Evolutionary conservation across 30 jellyfish, hydroid and myxozoan genomes (phyloP).

Genomic region (Pelagia noctiluca): DNA sequence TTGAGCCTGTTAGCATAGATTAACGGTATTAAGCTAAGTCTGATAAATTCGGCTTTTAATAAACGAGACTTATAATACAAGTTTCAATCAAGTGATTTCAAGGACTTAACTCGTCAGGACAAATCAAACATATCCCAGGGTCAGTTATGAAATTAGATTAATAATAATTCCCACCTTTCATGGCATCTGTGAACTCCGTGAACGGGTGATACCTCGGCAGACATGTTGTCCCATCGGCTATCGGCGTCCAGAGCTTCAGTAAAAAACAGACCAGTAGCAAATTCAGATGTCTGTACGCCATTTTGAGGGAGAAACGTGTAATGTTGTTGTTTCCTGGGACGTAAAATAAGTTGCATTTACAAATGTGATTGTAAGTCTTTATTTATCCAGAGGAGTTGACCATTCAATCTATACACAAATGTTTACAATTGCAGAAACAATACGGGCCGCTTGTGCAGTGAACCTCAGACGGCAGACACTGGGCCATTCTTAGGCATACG

Average conservation of each 20-base stretch:
- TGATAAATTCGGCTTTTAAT: neutral
- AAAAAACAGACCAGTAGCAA: neutral
- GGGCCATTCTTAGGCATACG: too few relatives aligned
- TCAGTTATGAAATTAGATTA: neutral
- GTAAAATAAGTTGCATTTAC: too few relatives aligned
- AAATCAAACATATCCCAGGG: too few relatives aligned
- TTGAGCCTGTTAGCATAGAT: neutral
- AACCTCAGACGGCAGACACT: too few relatives aligned
- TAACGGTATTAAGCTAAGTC: neutral
- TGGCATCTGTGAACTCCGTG: conserved; percentile 23
- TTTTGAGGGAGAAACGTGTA: conserved; percentile 7
- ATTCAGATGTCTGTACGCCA: neutral
- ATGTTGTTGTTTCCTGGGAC: too few relatives aligned
- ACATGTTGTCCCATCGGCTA: conserved; percentile 26
- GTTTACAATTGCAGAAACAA: too few relatives aligned
- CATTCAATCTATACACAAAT: too few relatives aligned
- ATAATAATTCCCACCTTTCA: conserved; percentile 11
- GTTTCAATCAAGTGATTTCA: neutral
- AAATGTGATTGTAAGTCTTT: too few relatives aligned
- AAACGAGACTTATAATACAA: neutral
- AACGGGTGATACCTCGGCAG: conserved; percentile 42
- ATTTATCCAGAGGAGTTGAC: too few relatives aligned
- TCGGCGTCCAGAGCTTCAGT: neutral
- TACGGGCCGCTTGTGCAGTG: too few relatives aligned
- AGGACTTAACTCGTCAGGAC: too few relatives aligned